Conservation (phyloP, 2,113 vertebrate genomes). For the Numenius arquata region DNA sequence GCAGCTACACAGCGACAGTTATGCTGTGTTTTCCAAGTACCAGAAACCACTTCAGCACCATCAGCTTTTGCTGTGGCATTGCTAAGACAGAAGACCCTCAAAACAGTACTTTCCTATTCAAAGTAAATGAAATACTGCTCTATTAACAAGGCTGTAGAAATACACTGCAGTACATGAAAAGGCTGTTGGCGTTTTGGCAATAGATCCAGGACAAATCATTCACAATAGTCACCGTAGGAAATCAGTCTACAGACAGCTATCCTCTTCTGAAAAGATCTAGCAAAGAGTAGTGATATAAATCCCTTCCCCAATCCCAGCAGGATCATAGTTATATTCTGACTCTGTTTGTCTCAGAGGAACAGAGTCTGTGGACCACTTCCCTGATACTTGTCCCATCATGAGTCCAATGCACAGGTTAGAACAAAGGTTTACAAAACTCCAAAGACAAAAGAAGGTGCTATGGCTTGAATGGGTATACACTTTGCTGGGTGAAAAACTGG, state of each 20-base stretch:
- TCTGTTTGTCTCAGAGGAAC: neutral
- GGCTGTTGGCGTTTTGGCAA: neutral
- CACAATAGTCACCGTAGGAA: neutral
- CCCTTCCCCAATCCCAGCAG: neutral
- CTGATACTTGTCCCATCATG: too few species aligned
- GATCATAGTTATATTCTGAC: accelerated
- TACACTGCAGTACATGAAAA: neutral
- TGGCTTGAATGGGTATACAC: neutral
- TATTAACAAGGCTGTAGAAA: neutral
- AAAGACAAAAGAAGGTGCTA: neutral
- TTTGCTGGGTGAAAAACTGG: neutral
- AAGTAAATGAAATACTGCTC: neutral
- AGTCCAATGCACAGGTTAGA: neutral
- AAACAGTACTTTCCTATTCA: neutral
- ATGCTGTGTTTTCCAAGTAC: neutral
- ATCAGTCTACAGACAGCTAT: neutral
- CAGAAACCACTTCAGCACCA: neutral
- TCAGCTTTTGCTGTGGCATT: neutral
- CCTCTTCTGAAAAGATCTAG: neutral
- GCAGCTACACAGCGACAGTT: neutral
- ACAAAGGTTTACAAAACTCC: neutral
- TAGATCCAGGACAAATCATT: neutral
- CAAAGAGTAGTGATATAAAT: neutral
- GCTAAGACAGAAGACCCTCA: neutral
- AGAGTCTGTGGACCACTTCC: neutral